phyloP scores from a whole-genome alignment of 1,140 invertebrate species.

The Helicoverpa zea region DNA sequence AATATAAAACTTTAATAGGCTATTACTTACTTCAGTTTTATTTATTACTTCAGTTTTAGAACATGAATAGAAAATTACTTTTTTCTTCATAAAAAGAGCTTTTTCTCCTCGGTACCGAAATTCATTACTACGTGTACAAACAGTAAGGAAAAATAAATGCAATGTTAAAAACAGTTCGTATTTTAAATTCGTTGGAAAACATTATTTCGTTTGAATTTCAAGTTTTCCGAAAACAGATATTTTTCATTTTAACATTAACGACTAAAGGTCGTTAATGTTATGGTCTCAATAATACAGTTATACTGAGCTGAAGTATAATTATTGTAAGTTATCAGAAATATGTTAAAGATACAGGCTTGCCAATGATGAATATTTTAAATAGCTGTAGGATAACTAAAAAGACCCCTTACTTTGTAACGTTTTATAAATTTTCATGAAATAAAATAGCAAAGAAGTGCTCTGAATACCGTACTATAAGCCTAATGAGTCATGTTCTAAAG shows the following conservation, averaged over 20 bases:
- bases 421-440: too few relatives aligned
- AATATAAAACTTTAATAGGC: background rate
- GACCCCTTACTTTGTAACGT: too few relatives aligned
- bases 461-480: too few relatives aligned
- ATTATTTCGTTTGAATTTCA: background rate
- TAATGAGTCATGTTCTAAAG: too few relatives aligned
- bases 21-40: background rate
- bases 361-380: too few relatives aligned
- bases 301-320: background rate
- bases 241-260: background rate
- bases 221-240: constrained; percentile 2
- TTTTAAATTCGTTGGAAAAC: constrained; percentile 10
- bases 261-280: too few relatives aligned
- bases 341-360: too few relatives aligned
- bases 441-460: too few relatives aligned
- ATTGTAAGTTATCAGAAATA: too few relatives aligned
- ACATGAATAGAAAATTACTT: background rate
- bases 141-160: constrained; percentile 5
- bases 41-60: background rate
- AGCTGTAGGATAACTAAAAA: too few relatives aligned
- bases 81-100: background rate
- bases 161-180: background rate
- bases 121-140: constrained; percentile 11
- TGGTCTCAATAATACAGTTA: background rate
- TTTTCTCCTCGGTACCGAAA: background rate